Evolutionary conservation across 1,140 invertebrate species (phyloP).

Genomic region (Hyles euphorbiae): DNA sequence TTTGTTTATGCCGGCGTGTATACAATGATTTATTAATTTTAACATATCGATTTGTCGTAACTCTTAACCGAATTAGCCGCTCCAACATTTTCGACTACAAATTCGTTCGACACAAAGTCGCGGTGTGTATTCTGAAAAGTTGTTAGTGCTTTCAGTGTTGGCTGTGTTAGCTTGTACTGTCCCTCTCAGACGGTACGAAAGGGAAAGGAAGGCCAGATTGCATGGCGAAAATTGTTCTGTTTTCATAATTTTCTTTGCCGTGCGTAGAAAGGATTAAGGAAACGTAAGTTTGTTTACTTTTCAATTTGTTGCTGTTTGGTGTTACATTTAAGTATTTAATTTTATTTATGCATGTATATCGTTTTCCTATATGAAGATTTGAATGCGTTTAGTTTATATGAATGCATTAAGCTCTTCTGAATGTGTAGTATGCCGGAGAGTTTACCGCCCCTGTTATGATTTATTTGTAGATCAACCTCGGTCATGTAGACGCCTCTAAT

Average conservation of each 20-base stretch:
- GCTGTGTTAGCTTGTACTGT: conserved; percentile 50
- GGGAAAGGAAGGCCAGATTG: conserved; percentile 52
- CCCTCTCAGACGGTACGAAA: conserved; percentile 47
- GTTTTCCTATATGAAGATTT: too few species aligned
- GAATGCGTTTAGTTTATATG: too few species aligned
- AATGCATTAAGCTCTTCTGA: too few species aligned
- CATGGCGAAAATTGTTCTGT: conserved; percentile 55
- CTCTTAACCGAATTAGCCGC: conserved; percentile 21
- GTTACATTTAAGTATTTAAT: too few species aligned
- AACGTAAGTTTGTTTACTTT: conserved; percentile 48
- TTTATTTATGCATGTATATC: too few species aligned
- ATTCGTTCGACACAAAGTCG: conserved; percentile 30
- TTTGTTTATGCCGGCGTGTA: conserved; percentile 16
- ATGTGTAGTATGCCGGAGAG: too few species aligned
- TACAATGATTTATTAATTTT: conserved; percentile 17
- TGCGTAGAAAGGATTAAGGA: conserved; percentile 53
- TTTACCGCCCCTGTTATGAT: conserved; percentile 24
- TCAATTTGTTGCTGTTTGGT: conserved; percentile 9
- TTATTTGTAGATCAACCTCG: conserved; percentile 41
- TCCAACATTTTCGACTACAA: conserved; percentile 24
- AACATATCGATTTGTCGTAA: conserved; percentile 25
- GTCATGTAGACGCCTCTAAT: conserved; percentile 44
- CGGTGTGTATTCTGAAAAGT: conserved; percentile 54
- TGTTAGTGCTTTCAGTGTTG: conserved; percentile 67
- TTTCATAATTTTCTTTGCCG: conserved; percentile 59